These are phyloP conservation scores for Cranoglanis bouderius DNA, from an alignment of 2,113 vertebrate genomes.

Conservation along the genomic window DNA sequence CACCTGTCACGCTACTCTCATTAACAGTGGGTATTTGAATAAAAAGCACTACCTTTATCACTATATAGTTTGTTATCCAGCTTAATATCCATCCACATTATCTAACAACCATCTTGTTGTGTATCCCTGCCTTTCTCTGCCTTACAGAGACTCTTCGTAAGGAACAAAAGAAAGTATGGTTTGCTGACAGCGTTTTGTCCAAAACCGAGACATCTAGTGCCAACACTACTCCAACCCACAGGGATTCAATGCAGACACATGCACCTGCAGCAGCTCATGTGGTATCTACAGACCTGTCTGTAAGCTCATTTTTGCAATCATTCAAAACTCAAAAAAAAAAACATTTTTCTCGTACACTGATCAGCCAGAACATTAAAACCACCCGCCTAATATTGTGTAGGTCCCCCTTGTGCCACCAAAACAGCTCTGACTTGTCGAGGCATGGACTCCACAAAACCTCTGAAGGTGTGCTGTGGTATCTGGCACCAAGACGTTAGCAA, in stretches of 20 bases:
- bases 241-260: conserved; percentile 26
- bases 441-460: too few species aligned
- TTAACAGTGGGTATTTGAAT: conserved; percentile 82
- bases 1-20: conserved; percentile 90
- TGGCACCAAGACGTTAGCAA: too few species aligned
- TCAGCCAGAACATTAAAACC: too few species aligned
- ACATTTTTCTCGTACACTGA: not conserved
- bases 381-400: too few species aligned
- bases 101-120: not conserved
- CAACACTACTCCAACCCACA: conserved; percentile 41
- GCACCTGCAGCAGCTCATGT: conserved; percentile 38
- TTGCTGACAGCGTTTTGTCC: conserved; percentile 90
- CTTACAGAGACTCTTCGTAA: conserved; percentile 75
- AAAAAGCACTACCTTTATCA: not conserved
- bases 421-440: too few species aligned
- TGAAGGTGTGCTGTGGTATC: too few species aligned
- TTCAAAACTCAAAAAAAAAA: not conserved
- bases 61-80: not conserved
- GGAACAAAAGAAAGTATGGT: conserved; percentile 94
- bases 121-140: not conserved
- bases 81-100: not conserved
- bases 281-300: conserved; percentile 20
- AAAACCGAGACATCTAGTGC: conserved; percentile 78
- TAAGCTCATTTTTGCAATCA: not conserved
- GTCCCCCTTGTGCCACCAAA: too few species aligned